Conservation (phyloP, 2,797 vertebrate genomes). For the Tympanoctomys barrerae region DNA sequence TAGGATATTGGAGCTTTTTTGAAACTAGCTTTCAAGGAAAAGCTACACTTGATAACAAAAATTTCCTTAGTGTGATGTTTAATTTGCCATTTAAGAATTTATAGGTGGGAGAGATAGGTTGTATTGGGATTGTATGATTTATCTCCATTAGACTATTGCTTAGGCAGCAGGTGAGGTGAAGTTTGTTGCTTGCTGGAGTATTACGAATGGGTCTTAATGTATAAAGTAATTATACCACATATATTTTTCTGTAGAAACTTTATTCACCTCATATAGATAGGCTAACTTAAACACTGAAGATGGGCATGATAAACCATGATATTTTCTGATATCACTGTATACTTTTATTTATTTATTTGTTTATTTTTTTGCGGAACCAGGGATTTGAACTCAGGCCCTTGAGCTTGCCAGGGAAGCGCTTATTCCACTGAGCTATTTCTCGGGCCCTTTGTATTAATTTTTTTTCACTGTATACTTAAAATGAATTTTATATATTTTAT, state of each 20-base stretch:
- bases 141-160: background rate
- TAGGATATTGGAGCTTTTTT: background rate
- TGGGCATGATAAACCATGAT: background rate
- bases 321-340: conserved; percentile 20
- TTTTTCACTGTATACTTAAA: background rate
- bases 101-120: background rate
- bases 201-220: conserved; percentile 11
- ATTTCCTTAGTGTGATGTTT: conserved; percentile 19
- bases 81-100: conserved; percentile 42
- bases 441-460: no score
- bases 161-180: background rate
- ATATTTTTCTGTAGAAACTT: conserved; percentile 20
- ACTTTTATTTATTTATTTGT: background rate
- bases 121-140: background rate
- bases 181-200: background rate
- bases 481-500: conserved; percentile 49
- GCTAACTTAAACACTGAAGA: background rate
- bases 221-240: background rate
- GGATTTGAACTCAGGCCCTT: no score
- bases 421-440: no score
- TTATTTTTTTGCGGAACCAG: no score
- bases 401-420: no score
- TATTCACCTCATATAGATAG: conserved; percentile 14
- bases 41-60: conserved; percentile 20
- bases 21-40: background rate